These are phyloP conservation scores for Gadopsis marmoratus DNA, from an alignment of 2,797 vertebrate species.

Conservation along the genomic window DNA sequence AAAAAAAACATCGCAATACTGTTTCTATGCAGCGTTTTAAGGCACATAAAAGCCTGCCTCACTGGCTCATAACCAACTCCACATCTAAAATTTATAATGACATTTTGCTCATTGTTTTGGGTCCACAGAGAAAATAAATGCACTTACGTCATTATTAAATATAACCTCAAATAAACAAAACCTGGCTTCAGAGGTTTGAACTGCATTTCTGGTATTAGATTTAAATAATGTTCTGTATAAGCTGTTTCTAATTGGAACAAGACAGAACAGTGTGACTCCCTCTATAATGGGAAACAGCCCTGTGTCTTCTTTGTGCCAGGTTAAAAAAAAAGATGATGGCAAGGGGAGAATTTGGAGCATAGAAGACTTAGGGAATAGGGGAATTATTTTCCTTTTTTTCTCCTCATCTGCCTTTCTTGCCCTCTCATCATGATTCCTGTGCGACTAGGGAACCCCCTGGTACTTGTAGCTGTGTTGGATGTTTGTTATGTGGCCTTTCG, in stretches of 20 bases:
- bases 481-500: conserved; percentile 9
- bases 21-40: neutral
- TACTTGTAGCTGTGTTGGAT: neutral
- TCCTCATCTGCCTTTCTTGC: neutral
- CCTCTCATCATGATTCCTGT: neutral
- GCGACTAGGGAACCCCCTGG: neutral
- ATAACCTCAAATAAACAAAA: conserved; percentile 27
- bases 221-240: conserved; percentile 60
- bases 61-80: conserved; percentile 18
- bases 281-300: conserved; percentile 81
- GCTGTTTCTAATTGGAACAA: conserved; percentile 79
- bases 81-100: conserved; percentile 25
- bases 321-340: conserved; percentile 39
- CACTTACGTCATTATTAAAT: conserved; percentile 34
- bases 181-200: conserved; percentile 40
- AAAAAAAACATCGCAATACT: neutral
- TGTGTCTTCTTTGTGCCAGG: conserved; percentile 60
- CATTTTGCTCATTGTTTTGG: conserved; percentile 1
- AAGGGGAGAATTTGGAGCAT: conserved; percentile 52
- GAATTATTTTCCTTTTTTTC: neutral
- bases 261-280: conserved; percentile 65
- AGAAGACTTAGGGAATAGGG: no score
- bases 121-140: conserved; percentile 15
- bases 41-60: neutral
- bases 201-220: conserved; percentile 47